Evolutionary conservation across 2,113 vertebrate species (phyloP), one percentile per base, ranked within the genome.

Genomic region (Pholis gunnellus): DNA sequence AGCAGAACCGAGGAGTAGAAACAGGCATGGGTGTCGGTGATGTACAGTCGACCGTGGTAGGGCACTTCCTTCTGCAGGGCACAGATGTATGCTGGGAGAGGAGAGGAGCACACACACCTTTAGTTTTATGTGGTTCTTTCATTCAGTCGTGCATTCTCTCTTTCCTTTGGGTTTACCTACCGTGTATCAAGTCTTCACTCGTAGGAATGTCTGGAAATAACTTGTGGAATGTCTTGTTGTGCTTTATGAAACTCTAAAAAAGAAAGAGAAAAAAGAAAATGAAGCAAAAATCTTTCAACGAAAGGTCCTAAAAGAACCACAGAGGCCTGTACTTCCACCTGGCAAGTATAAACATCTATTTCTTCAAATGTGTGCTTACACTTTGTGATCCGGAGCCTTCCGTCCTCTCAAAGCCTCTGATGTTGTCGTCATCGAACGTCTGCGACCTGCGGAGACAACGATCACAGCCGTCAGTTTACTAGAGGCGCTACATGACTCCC

Each of bases 21-120:
- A 89, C 96, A 97, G 87, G 96, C 14, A 4, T 96, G 83, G 50
- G n/a, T 85, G 11, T 94, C 93, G 3, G 95, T 95, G 84, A 97
- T 59, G 34, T 96, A 98, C 22, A 97, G 94, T 42, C 95, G 94
- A 60, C 97, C 96, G 0, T 96, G 96, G 83, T 96, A 97, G 63
- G 96, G 95, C 73, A 97, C 94, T 73, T 97, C 97, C 76, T 92
- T 95, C 84, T 97, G 97, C 92, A 97, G 95, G 63, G 97, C 95
- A 11, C 97, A 97, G 31, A 97, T 91, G 90, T 96, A 97, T 34
- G 95, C 96, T 96, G 80, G 50, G 44, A 69, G 17, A 76, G 18
- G 20, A 75, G 27, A 0, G 25, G 54, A 18, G 2, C 63, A 74
- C 42, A 38, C 9, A 29, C 6, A n/a, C 0, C 72, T 40, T 60